phyloP scores from a whole-genome alignment of 2,113 vertebrate species.

The Macroglossus sobrinus region DNA sequence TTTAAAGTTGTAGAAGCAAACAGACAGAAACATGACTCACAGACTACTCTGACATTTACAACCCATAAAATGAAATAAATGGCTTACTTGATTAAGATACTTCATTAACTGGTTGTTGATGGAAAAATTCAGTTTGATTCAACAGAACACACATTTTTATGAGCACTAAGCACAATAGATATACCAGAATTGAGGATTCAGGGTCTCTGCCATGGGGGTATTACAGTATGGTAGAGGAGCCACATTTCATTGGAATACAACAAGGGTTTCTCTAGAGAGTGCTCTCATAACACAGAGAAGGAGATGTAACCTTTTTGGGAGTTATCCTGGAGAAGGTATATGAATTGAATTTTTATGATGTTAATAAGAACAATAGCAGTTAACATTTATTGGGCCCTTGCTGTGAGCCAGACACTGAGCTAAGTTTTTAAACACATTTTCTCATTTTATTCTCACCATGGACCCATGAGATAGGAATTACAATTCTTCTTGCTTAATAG shows the following conservation, averaged over 20 bases:
- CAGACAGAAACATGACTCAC: neutral
- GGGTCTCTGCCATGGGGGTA: neutral
- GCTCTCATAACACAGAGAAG: neutral
- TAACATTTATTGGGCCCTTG: neutral
- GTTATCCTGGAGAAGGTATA: neutral
- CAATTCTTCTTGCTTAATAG: neutral
- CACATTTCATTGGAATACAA: neutral
- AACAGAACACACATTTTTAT: neutral
- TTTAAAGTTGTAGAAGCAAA: neutral
- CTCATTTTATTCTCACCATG: neutral
- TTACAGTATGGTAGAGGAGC: neutral
- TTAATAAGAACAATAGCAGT: neutral
- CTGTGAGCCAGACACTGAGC: neutral
- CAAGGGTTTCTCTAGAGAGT: neutral
- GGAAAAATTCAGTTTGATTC: neutral
- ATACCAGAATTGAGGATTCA: neutral
- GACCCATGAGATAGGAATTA: neutral
- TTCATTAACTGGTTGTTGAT: neutral
- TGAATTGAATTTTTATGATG: neutral
- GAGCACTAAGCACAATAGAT: neutral
- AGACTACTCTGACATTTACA: neutral
- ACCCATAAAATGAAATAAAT: neutral
- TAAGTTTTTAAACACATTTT: neutral
- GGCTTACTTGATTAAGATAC: neutral
- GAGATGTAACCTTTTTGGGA: neutral